Base-by-base conservation (phyloP, 1,140 invertebrate genomes). In the Drosophila asahinai region DNA sequence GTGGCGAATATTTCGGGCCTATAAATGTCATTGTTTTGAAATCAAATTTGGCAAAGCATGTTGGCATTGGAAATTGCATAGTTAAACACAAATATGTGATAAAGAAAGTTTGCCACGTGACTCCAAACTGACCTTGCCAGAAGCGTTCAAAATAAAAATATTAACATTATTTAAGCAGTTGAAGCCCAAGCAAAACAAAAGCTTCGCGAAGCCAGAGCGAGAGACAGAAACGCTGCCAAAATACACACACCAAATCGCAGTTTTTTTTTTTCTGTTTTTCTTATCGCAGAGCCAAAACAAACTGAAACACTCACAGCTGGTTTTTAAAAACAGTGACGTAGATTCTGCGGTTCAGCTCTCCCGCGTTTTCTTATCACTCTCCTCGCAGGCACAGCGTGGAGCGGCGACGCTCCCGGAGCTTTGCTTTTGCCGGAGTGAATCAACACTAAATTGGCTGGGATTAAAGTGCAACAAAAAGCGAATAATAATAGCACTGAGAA, bases 241-340 rank as follows among this genome's bases (percentile, higher is more conserved):
- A 51, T 30, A 54, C 48, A 33, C 11, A 19, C 14, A 36, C 11
- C 43, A 22, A 60, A 61, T 33, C 14, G 36, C 27, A 12, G 30
- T 33, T n/a, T 14, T 38, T 6, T 38, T 6, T n/a, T 17, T 33
- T 27, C 14, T 68, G 42, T 42, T 40, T 64, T 71, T 73, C 30
- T 74, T 73, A 74, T 73, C 71, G 45, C 19, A 36, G n/a, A 3
- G 54, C 55, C 71, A 73, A 73, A 72, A 73, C 67, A 73, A 73
- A 73, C 67, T 38, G 7, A 66, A 49, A 65, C 54, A 25, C 15
- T 27, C 47, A 65, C 67, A 73, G 68, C 68, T 73, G 67, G 67
- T 71, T 71, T 27, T 25, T 7, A 5, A 27, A 45, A 47, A 51
- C 19, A n/a, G 40, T 73, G 67, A 73, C 70, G 67, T 73, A 60